phyloP scores from a whole-genome alignment of 2,797 vertebrate species.

The Phylloscopus collybita region DNA sequence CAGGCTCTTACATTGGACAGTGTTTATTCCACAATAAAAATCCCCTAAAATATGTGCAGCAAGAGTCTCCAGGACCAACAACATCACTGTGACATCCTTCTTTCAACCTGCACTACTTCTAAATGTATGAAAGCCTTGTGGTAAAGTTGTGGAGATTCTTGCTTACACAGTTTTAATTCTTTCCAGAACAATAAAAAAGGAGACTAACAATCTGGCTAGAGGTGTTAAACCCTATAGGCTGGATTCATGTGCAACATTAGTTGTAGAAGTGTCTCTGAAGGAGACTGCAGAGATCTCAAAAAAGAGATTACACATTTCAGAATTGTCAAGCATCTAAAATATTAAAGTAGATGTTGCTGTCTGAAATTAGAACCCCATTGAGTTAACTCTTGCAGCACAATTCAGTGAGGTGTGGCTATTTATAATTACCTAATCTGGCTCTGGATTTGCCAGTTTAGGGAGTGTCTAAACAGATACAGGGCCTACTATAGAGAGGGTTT shows the following conservation, averaged over 20 bases:
- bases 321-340: not conserved
- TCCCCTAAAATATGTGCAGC: not conserved
- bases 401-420: not conserved
- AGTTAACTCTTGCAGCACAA: not conserved
- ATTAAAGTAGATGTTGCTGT: not conserved
- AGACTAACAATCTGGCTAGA: not conserved
- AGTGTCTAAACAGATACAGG: not conserved
- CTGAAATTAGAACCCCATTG: not conserved
- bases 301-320: not conserved
- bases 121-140: not conserved
- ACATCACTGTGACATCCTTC: rapidly evolving
- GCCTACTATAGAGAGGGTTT: not conserved
- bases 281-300: not conserved
- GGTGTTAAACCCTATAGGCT: rapidly evolving
- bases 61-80: not conserved
- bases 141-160: not conserved
- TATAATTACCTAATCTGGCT: not conserved
- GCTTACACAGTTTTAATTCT: not conserved
- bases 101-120: not conserved
- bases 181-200: not conserved
- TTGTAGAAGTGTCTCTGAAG: not conserved
- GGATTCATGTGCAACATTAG: rapidly evolving
- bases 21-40: not conserved
- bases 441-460: not conserved
- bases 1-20: not conserved